Evolutionary conservation across 2,797 vertebrate genomes (phyloP).

Genomic region (Choloepus didactylus): DNA sequence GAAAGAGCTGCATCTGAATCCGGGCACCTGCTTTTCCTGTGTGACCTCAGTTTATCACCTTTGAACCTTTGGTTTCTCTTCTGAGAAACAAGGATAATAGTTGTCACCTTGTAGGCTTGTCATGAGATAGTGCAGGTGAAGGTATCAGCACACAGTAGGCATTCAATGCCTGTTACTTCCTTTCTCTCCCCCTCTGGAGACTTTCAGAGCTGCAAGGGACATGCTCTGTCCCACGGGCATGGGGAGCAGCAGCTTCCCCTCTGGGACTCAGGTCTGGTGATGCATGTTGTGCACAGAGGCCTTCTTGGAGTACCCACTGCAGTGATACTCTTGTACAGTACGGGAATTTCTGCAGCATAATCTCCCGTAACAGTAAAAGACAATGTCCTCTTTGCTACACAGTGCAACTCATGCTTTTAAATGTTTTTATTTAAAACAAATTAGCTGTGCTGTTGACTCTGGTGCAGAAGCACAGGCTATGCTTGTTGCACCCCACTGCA

Average conservation of each 20-base stretch:
- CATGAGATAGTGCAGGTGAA: not conserved
- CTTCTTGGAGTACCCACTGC: too few relatives aligned
- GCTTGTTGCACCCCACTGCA: not conserved
- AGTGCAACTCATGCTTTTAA: constrained; percentile 64
- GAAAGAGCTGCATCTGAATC: not conserved
- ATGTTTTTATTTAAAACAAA: constrained; percentile 73
- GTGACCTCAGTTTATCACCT: not conserved
- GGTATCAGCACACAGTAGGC: fast-evolving
- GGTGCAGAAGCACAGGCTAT: not conserved
- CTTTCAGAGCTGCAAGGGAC: not conserved
- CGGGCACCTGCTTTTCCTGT: not conserved
- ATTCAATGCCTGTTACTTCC: not conserved
- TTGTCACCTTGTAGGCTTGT: not conserved
- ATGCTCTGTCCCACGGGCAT: not conserved
- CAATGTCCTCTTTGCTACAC: constrained; percentile 54
- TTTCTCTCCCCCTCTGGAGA: not conserved
- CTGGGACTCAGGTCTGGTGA: not conserved
- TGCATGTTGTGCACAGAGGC: not conserved
- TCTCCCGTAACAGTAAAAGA: constrained; percentile 16
- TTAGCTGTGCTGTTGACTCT: constrained; percentile 61
- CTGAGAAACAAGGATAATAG: not conserved
- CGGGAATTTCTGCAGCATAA: constrained; percentile 78
- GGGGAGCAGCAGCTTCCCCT: not conserved
- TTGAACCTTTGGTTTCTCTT: not conserved
- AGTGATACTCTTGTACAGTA: not conserved